Base-by-base conservation (phyloP, 2,888 invertebrate species). In the Hesperia comma region DNA sequence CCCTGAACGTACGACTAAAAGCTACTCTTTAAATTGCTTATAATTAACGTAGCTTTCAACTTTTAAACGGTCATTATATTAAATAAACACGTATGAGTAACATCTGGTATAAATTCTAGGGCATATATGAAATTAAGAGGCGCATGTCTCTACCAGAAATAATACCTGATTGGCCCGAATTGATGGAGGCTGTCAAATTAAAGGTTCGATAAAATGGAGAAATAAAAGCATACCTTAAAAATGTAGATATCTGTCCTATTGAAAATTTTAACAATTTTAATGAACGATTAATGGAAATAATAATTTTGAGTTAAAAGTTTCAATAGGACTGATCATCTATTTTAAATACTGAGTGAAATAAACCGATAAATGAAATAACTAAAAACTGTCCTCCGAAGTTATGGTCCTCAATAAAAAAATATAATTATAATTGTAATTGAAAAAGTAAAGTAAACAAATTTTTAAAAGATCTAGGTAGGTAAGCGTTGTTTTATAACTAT, bases 101-200 rank as follows among this genome's bases (percentile, higher is more conserved):
- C 84, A 75, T 80, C 75, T 82, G 75, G 80, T 88, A 80, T 86
- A 88, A 88, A 91, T 94, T 94, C 88, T 94, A 95, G 95, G 95
- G 94, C 84, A 90, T 95, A 86, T 95, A 94, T 94, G 93, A 94
- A 83, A 95, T 94, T 89, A 93, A 93, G 90, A 94, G 95, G 92
- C 94, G 95, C 79, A 94, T 94, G 92, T 94, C 95, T 90, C 93
- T 95, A 76, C 93, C 93, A 84, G 95, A 95, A 93, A 88, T 96
- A 85, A 95, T 96, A 88, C 95, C 95, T 81, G 96, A 96, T 93
- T 96, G 96, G 96, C 96, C 96, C 83, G 94, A 87, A 80, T 95
- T 96, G 89, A 90, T 94, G 90, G 93, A 94, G 88, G 89, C 93
- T 92, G 93, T 93, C 86, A 94, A 94, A 93, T 90, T 92, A 89